A percentile compares a stretch with the other conserved stretches of the same genome.
These are phyloP conservation scores for Datnioides undecimradiatus DNA, from an alignment of 2,113 vertebrate genomes.

Conservation along the genomic window DNA sequence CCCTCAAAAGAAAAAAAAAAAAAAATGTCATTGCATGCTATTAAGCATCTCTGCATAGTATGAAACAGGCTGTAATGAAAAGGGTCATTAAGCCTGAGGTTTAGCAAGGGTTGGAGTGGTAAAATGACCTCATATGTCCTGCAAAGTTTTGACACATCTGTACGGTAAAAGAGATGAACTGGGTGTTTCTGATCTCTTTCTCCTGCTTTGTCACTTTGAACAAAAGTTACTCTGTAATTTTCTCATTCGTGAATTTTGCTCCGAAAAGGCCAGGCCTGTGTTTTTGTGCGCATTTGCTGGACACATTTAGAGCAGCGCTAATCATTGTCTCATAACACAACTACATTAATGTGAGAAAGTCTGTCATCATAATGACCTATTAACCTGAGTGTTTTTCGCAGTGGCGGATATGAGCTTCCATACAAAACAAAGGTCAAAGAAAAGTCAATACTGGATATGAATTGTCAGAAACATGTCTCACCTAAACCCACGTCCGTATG, in stretches of 20 bases:
- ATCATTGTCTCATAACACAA: too few species aligned
- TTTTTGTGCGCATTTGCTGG: neutral
- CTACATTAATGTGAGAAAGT: too few species aligned
- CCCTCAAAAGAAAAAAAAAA: neutral
- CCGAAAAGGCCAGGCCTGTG: neutral
- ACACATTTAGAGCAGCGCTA: neutral
- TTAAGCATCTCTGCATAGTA: constrained; percentile 15
- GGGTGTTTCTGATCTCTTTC: neutral
- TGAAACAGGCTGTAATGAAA: constrained; percentile 27
- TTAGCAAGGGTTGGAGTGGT: neutral
- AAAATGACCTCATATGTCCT: neutral
- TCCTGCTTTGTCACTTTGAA: neutral
- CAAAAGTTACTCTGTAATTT: neutral
- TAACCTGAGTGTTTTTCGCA: too few species aligned
- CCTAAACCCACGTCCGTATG: too few species aligned
- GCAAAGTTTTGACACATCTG: neutral
- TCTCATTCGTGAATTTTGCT: neutral
- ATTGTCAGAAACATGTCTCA: too few species aligned
- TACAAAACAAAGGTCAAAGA: too few species aligned
- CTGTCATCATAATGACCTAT: too few species aligned
- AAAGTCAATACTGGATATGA: too few species aligned
- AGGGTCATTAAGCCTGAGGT: constrained; percentile 19
- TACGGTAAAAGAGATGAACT: neutral
- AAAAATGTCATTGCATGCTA: constrained; percentile 30
- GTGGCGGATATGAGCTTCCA: too few species aligned